Base-by-base conservation (phyloP, 2,797 vertebrate genomes). In the Bradypodion ventrale region DNA sequence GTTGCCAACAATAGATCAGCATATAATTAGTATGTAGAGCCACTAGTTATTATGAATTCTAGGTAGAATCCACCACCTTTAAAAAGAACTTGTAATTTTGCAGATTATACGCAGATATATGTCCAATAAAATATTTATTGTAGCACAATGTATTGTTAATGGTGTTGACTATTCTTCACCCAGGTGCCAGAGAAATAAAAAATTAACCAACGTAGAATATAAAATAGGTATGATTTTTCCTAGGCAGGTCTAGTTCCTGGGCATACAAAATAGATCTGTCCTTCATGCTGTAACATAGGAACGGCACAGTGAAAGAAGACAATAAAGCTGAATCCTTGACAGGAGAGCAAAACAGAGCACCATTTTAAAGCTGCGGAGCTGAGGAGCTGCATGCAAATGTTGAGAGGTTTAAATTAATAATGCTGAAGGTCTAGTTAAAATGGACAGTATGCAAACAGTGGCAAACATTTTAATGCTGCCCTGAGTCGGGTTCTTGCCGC, bases 61-160 rank as follows among this genome's bases (percentile, higher is more conserved):
- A 86, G 84, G 87, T 94, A 94, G 92, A 88, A 87, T 91, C 90
- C 91, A 89, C 85, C 85, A 72, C 25, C 78, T 76, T 49, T 78
- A 94, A 95, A 90, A 87, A 89, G 93, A 92, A 91, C 88, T 90
- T 95, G 86, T 89, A 94, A 94, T 93, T 91, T 88, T 85, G 70
- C 78, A 90, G 89, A 94, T 94, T 93, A 93, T 90, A 93, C 42
- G n/a, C 8, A 69, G 80, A 60, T 76, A 46, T 62, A 68, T 89
- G 92, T 56, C 87, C 73, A 93, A 92, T 94, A 92, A 95, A 96
- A 95, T 95, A 95, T 94, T 94, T 94, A 93, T 92, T 86, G 87
- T 88, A 91, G 85, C 85, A 86, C 90, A 86, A 91, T 85, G 79
- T 93, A 92, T 90, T 93, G 87, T 91, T 95, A 93, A 90, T 94